Conservation (phyloP, 1,140 invertebrate genomes). For the fruit fly (Drosophila melanogaster) region DNA sequence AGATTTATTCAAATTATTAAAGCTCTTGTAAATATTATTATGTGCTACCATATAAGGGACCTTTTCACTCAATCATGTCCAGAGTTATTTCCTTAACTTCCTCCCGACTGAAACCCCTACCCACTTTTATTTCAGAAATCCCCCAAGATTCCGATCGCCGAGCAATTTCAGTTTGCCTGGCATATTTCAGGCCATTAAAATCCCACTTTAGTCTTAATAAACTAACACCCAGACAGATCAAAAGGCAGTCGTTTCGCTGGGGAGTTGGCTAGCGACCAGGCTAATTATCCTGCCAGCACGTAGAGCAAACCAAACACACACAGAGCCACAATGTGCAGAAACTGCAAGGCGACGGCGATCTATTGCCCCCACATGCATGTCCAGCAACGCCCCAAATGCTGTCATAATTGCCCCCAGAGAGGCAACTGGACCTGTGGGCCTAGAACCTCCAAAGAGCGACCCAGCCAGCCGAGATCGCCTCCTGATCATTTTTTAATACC, state of each 20-base stretch:
- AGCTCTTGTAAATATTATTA: background rate
- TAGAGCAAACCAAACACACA: slow-evolving; percentile 68
- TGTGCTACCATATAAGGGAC: background rate
- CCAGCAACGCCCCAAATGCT: slow-evolving; percentile 75
- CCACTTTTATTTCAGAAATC: background rate
- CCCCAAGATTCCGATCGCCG: background rate
- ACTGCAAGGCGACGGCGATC: slow-evolving; percentile 55
- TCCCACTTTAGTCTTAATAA: slow-evolving; percentile 68
- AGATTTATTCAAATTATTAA: too few relatives aligned
- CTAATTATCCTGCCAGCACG: slow-evolving; percentile 79
- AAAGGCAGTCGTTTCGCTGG: slow-evolving; percentile 28
- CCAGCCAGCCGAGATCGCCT: slow-evolving; percentile 2
- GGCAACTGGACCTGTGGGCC: slow-evolving; percentile 29
- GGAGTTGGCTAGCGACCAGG: slow-evolving; percentile 7
- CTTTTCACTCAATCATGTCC: background rate
- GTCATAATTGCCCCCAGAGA: slow-evolving; percentile 70
- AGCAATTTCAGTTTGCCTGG: slow-evolving; percentile 24
- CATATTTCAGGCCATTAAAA: slow-evolving; percentile 71
- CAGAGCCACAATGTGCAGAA: slow-evolving; percentile 21
- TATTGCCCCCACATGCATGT: slow-evolving; percentile 78
- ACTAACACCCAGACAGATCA: slow-evolving; percentile 69
- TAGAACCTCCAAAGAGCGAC: background rate
- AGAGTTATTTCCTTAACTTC: background rate
- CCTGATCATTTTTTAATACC: slow-evolving; percentile 77
- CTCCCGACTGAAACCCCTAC: background rate